phyloP scores from a whole-genome alignment of 2,888 invertebrate species.

The Cryptus viduatorius region DNA sequence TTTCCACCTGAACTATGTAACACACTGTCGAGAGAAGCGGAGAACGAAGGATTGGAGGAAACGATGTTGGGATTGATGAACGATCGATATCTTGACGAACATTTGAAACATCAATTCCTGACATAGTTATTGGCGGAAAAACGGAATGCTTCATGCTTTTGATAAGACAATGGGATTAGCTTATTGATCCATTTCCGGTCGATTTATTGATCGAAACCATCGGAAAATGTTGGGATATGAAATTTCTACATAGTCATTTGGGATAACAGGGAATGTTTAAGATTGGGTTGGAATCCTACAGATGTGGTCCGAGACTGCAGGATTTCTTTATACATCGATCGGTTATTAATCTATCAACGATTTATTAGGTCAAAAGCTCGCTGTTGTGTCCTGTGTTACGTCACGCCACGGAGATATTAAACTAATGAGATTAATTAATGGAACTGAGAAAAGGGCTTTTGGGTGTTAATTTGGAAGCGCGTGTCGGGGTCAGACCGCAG shows the following conservation, averaged over 20 bases:
- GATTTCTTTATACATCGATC: background rate
- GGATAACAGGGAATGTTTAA: too few species aligned
- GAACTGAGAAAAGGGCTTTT: constrained; percentile 71
- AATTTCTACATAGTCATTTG: too few species aligned
- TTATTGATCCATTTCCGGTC: too few species aligned
- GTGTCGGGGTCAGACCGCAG: constrained; percentile 73
- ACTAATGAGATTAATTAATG: constrained; percentile 81
- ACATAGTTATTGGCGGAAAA: too few species aligned
- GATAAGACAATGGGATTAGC: too few species aligned
- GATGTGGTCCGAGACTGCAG: background rate
- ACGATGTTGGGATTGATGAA: background rate
- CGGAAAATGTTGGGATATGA: too few species aligned
- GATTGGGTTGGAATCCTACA: too few species aligned
- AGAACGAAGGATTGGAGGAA: background rate
- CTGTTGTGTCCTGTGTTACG: background rate
- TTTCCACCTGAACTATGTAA: constrained; percentile 24
- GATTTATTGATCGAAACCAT: too few species aligned
- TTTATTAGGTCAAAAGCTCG: constrained; percentile 6
- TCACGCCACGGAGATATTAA: constrained; percentile 62
- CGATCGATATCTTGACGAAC: background rate
- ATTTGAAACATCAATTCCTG: background rate
- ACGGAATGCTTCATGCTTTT: too few species aligned
- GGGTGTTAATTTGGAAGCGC: constrained; percentile 79
- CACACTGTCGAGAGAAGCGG: background rate
- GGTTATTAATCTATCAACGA: background rate